Evolutionary conservation across 1,140 invertebrate genomes (phyloP).

Genomic region (Euura saliciscinereae): DNA sequence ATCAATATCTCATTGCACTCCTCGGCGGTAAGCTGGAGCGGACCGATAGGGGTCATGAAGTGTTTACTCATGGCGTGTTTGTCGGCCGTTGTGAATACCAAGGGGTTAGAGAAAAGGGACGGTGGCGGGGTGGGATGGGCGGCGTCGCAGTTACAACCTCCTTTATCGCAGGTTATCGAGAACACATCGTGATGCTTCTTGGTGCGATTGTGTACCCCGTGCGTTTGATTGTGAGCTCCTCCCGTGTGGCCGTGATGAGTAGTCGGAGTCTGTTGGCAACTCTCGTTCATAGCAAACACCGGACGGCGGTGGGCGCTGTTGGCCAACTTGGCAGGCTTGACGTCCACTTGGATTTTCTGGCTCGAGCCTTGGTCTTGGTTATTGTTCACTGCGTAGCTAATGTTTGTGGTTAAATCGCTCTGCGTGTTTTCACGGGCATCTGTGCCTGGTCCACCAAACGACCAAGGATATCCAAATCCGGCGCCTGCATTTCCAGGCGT

Average conservation of each 20-base stretch:
- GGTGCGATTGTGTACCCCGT: conserved; percentile 48
- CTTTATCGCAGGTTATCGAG: conserved; percentile 53
- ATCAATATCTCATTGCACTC: conserved; percentile 80
- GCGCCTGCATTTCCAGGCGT: conserved; percentile 55
- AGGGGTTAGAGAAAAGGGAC: conserved; percentile 51
- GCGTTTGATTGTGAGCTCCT: conserved; percentile 56
- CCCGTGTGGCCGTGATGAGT: conserved; percentile 51
- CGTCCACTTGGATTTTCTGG: conserved; percentile 57
- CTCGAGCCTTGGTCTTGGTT: conserved; percentile 57
- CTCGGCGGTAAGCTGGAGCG: conserved; percentile 73
- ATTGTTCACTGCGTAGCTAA: conserved; percentile 56
- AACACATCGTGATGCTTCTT: conserved; percentile 58
- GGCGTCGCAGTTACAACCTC: conserved; percentile 55
- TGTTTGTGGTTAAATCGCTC: conserved; percentile 51
- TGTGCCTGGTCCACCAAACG: conserved; percentile 52
- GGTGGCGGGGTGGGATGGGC: conserved; percentile 49
- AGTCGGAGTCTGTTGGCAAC: conserved; percentile 53
- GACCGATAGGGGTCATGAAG: conserved; percentile 71
- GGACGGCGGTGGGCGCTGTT: conserved; percentile 49
- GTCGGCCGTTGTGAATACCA: conserved; percentile 56
- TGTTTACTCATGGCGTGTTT: conserved; percentile 58
- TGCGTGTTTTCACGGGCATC: conserved; percentile 52
- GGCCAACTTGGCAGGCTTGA: conserved; percentile 50
- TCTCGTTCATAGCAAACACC: conserved; percentile 56
- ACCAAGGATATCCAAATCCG: conserved; percentile 58